A percentile compares a stretch with the other conserved stretches of the same genome.
Evolutionary conservation across 2,797 vertebrate genomes (phyloP).

Genomic region (Bryconaethiops microstoma): DNA sequence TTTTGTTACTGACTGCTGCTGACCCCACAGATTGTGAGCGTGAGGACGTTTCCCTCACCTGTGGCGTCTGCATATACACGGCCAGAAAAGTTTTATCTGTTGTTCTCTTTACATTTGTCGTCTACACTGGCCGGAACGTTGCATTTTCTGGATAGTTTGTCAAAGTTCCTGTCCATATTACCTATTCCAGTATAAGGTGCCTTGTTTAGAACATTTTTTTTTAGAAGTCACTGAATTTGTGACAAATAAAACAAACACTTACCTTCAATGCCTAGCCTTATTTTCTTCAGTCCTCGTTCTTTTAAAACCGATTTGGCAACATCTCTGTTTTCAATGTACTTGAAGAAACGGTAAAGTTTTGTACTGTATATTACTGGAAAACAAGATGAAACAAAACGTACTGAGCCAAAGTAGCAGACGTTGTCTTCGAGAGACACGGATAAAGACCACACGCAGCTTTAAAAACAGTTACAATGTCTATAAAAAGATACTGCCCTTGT

Average conservation of each 20-base stretch:
- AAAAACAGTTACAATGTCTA: not conserved
- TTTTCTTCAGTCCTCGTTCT: conserved; percentile 97
- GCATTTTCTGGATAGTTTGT: too few relatives aligned
- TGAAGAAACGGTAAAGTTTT: conserved; percentile 98
- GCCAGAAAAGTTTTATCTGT: too few relatives aligned
- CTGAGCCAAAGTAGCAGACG: not conserved
- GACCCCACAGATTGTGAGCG: too few relatives aligned
- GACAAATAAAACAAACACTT: conserved; percentile 55
- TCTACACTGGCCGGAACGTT: too few relatives aligned
- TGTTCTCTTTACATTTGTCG: too few relatives aligned
- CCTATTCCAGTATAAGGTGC: too few relatives aligned
- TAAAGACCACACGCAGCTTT: not conserved
- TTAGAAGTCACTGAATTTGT: too few relatives aligned
- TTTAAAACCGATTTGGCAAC: conserved; percentile 98
- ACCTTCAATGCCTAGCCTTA: conserved; percentile 98
- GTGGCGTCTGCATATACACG: too few relatives aligned
- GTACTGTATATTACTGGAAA: conserved; percentile 97
- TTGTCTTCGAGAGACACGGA: not conserved
- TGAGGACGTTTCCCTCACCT: too few relatives aligned
- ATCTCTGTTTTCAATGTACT: conserved; percentile 98
- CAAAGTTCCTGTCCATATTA: too few relatives aligned
- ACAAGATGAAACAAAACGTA: conserved; percentile 51
- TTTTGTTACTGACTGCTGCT: not conserved
- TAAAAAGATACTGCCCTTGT: not conserved
- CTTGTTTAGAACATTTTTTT: too few relatives aligned